Base-by-base conservation (phyloP, 2,113 vertebrate genomes). In the Cyanistes caeruleus region DNA sequence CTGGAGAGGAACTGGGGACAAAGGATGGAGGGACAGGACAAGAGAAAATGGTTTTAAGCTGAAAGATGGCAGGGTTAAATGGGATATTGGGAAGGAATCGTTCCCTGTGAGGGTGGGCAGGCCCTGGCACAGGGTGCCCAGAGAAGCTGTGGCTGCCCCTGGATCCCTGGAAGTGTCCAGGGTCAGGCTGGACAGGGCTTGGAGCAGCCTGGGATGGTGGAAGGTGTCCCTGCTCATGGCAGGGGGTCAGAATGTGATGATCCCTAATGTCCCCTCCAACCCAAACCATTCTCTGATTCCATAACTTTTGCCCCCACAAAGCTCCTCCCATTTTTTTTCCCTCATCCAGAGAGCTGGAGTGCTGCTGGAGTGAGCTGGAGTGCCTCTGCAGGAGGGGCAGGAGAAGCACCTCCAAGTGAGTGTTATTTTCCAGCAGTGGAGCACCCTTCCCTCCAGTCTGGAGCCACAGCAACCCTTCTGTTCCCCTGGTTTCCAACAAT, bases 111-210 rank as follows among this genome's bases (percentile, higher is more conserved):
- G 39, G 5, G 6, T 67, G 68, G 10, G 0, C 15, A 39, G 23
- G 7, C 5, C 9, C 33, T 67, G 69, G 53, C 37, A 44, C 5
- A 59, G 76, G 44, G 0, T 82, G 0, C 20, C 28, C 53, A 75
- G 69, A 25, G 48, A n/a, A 75, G 46, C 53, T 75, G n/a, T 15
- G 53, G 30, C 53, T 82, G 28, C 11, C 13, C 33, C 46, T 12
- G 41, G 41, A 75, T 60, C n/a, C 55, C 48, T 68, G n/a, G 33
- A 6, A 76, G 5, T 11, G 17, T 7, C 11, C 70, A 13, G 48
- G 16, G 11, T 10, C 70, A 62, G 79, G 14, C 0, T 55, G 70
- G 46, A 75, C 0, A 0, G 20, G 30, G 13, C 3, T 53, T 60
- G 24, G n/a, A 76, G 9, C 25, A 41, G 0, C 14, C 13, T 48